Conservation (phyloP, 2,797 vertebrate genomes). For the Hypotaenidia okinawae region DNA sequence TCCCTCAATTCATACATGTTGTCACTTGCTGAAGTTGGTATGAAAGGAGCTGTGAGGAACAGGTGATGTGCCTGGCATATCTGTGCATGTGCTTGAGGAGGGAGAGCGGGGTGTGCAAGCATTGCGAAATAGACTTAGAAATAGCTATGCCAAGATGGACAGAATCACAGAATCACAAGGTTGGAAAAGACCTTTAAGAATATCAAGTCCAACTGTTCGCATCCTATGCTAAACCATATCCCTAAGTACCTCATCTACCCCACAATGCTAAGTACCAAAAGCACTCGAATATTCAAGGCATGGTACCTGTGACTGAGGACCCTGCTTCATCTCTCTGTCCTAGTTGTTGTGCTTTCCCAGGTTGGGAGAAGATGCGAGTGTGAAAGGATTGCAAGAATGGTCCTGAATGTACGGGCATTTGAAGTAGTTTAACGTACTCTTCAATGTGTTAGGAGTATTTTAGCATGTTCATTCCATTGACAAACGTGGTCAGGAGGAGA, state of each 20-base stretch:
- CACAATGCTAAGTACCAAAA: not conserved
- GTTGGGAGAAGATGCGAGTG: not conserved
- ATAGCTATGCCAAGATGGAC: not conserved
- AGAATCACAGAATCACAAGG: too few species aligned
- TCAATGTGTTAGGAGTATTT: not conserved
- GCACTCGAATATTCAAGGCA: not conserved
- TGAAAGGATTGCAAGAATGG: not conserved
- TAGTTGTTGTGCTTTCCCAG: not conserved
- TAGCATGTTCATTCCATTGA: not conserved
- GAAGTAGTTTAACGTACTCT: not conserved
- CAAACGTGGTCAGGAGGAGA: not conserved
- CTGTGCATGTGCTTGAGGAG: not conserved
- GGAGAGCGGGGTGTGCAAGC: not conserved
- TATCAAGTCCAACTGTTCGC: too few species aligned
- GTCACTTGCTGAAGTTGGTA: not conserved
- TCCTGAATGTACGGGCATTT: not conserved
- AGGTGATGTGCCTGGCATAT: too few species aligned
- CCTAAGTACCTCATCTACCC: too few species aligned
- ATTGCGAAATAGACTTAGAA: not conserved
- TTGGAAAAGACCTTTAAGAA: too few species aligned
- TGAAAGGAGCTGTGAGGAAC: not conserved
- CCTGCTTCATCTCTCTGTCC: not conserved
- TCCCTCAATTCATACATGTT: not conserved
- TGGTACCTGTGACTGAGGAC: accelerated
- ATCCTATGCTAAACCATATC: too few species aligned